Percentiles rank a stretch among this genome's conserved stretches.
These are phyloP conservation scores for Avahi laniger DNA, from an alignment of 2,797 vertebrate genomes.

Conservation along the genomic window DNA sequence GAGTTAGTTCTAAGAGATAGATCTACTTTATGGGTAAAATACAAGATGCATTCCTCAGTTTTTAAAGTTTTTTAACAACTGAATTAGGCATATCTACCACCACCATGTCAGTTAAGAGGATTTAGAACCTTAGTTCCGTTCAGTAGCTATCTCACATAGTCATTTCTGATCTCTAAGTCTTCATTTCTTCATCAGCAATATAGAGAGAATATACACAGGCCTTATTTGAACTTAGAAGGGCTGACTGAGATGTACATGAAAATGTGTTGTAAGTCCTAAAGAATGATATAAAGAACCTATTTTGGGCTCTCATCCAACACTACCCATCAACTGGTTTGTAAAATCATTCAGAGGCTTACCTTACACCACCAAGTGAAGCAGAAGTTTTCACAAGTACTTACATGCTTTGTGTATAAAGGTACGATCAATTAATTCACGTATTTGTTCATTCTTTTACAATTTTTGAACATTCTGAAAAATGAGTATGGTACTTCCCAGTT, in stretches of 20 bases:
- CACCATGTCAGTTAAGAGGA: neutral
- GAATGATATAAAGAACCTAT: neutral
- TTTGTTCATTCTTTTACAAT: neutral
- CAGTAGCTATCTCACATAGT: neutral
- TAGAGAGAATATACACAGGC: neutral
- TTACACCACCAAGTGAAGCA: neutral
- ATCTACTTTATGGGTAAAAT: neutral
- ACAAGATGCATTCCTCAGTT: neutral
- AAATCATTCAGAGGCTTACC: conserved; percentile 10
- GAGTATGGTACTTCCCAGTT: neutral
- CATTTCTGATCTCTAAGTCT: neutral
- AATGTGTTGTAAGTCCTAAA: neutral
- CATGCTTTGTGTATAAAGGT: conserved; percentile 26
- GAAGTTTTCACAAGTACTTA: neutral
- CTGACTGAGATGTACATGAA: neutral
- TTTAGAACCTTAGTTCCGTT: neutral
- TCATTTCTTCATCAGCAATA: neutral
- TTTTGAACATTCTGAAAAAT: conserved; percentile 35
- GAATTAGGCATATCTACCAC: neutral
- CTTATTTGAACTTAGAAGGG: neutral
- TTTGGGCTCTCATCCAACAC: neutral
- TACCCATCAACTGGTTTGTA: neutral
- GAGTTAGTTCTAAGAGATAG: neutral
- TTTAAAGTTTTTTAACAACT: neutral
- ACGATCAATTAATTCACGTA: neutral